Evolutionary conservation across 2,797 vertebrate species (phyloP).

Genomic region (Falco naumanni): DNA sequence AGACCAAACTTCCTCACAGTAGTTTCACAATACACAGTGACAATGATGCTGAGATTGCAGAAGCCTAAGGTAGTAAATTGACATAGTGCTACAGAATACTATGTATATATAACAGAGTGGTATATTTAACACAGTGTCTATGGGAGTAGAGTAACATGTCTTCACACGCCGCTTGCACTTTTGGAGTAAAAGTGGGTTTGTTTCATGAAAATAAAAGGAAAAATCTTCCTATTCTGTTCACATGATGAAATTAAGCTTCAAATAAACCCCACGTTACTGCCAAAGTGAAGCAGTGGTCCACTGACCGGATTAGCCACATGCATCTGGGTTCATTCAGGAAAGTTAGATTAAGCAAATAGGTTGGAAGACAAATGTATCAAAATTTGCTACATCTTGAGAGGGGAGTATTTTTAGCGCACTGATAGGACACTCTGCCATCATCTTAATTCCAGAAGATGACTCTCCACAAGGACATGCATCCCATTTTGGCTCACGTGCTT

Average conservation of each 20-base stretch:
- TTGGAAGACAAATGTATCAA: not conserved
- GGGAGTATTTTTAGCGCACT: not conserved
- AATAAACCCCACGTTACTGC: not conserved
- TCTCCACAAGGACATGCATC: not conserved
- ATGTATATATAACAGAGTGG: not conserved
- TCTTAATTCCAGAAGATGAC: not conserved
- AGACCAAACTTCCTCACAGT: not conserved
- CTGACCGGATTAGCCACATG: not conserved
- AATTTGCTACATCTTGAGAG: not conserved
- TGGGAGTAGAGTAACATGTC: not conserved
- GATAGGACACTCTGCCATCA: not conserved
- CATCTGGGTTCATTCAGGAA: not conserved
- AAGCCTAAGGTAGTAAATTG: not conserved
- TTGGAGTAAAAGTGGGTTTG: not conserved
- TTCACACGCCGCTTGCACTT: not conserved
- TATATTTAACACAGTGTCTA: not conserved
- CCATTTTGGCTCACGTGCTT: not conserved
- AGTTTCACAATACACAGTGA: not conserved
- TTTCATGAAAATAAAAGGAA: not conserved
- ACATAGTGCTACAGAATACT: rapidly evolving
- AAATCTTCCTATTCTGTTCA: not conserved
- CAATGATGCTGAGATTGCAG: not conserved
- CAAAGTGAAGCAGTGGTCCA: not conserved
- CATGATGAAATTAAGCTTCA: not conserved
- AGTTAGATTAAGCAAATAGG: not conserved